phyloP scores from a whole-genome alignment of 2,888 invertebrate species.

The Nymphalis urticae region DNA sequence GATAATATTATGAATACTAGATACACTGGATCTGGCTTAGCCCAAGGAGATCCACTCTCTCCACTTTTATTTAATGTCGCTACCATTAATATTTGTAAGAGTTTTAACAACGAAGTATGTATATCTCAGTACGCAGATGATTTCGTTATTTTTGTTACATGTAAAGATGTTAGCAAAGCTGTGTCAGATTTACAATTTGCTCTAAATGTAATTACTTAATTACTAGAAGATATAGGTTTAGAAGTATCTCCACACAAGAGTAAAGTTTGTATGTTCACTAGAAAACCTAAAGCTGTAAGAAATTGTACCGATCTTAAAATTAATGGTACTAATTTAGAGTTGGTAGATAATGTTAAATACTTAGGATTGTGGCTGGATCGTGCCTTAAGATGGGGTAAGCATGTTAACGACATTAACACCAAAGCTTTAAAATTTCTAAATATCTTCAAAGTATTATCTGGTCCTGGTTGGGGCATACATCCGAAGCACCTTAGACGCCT shows the following conservation, averaged over 20 bases:
- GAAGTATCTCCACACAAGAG: conserved; percentile 39
- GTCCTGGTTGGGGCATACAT: conserved; percentile 43
- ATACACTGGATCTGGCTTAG: conserved; percentile 28
- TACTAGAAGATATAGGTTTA: conserved; percentile 25
- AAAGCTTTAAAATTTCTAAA: conserved; percentile 40
- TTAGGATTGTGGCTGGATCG: conserved; percentile 45
- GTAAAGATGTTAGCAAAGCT: conserved; percentile 16
- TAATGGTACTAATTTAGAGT: conserved; percentile 6
- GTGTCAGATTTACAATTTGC: conserved; percentile 4
- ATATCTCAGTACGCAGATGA: conserved; percentile 42
- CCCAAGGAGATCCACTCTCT: conserved; percentile 37
- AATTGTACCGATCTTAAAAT: too few species aligned
- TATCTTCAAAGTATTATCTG: conserved; percentile 41
- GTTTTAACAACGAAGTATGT: not conserved
- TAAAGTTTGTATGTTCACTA: conserved; percentile 40
- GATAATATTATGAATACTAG: not conserved
- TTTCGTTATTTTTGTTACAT: conserved; percentile 31
- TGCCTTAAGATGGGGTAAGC: conserved; percentile 41
- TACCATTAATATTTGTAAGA: not conserved
- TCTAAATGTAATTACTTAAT: too few species aligned
- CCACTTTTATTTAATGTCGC: conserved; percentile 41
- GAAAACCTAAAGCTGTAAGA: conserved; percentile 8
- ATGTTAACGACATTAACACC: conserved; percentile 39
- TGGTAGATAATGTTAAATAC: conserved; percentile 39
- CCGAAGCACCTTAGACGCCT: conserved; percentile 40